Evolutionary conservation across 2,888 invertebrate genomes (phyloP), one percentile per base, ranked within the genome.

Genomic region (Miltochrista miniata): DNA sequence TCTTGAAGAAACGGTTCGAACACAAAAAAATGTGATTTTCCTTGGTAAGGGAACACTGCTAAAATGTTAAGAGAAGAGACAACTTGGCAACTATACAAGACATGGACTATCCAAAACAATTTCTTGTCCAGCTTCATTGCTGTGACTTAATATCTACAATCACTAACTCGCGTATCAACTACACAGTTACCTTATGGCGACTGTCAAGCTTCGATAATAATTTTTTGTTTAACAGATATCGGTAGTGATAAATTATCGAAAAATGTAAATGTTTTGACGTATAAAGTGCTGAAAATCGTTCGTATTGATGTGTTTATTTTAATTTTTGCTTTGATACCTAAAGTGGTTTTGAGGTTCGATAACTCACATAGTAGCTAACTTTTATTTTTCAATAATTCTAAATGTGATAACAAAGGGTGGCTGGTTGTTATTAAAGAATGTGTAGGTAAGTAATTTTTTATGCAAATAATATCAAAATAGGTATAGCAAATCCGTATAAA

Each of bases 11-110:
- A 83, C 0, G 93, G 92, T 57, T 92, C 83, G 66, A 94, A 94
- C 2, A 94, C 93, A 44, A 93, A 91, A 57, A 94, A 95, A 70
- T 96, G 96, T 54, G 95, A 95, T 64, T 93, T 94, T 0, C 95
- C 95, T 24, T 92, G 85, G 64, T 94, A 93, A 0, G 94, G 93
- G 61, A 95, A 94, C 31, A 95, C 69, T 35, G 92, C 94, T 42
- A 96, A 80, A 68, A 95, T 93, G 43, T 92, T 93, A 24, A 87
- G 72, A 10, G 79, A 52, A 7, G 56, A 33, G 46, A 73, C 79
- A 63, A 61, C 56, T 61, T 68, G 60, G n/a, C 68, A 37, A 12
- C 29, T 45, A 2, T 48, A 2, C 7, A 45, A 13, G 12, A 44
- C 40, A 47, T 40, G 15, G 14, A 40, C 15, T 14, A 55, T 41